Evolutionary conservation across 53 echinoderm and acorn worm genomes (phyloP).

Genomic region (Stichopus horrens): DNA sequence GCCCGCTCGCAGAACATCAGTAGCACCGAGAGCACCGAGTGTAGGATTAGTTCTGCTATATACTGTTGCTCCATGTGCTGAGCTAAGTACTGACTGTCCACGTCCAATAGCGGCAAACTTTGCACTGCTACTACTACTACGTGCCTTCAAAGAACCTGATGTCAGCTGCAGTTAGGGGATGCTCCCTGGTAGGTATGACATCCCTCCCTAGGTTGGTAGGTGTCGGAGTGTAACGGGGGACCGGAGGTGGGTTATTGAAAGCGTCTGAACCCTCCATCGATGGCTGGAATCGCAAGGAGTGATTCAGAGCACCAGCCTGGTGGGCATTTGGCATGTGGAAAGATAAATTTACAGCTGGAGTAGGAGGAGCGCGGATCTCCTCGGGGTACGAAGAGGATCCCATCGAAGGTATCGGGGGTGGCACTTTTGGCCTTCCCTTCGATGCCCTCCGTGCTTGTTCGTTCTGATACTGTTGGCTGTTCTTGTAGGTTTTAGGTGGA

Average conservation of each 20-base stretch:
- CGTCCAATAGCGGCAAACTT: not conserved
- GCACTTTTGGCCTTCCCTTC: conserved; percentile 1
- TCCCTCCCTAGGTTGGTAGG: conserved; percentile 27
- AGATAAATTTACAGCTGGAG: conserved; percentile 51
- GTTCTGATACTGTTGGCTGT: conserved; percentile 44
- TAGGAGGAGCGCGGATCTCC: conserved; percentile 53
- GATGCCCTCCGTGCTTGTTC: conserved; percentile 30
- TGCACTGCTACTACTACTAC: conserved; percentile 5
- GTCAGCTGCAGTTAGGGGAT: conserved; percentile 56
- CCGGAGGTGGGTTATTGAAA: not conserved
- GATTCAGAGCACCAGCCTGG: not conserved
- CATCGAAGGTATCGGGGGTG: conserved; percentile 56
- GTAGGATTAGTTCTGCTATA: no score
- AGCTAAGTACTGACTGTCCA: not conserved
- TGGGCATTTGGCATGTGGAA: conserved; percentile 42
- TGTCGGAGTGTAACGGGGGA: not conserved
- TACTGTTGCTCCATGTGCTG: not conserved
- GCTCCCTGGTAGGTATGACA: conserved; percentile 9
- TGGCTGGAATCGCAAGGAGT: not conserved
- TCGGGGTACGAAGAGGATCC: conserved; percentile 13
- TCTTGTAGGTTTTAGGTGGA: conserved; percentile 54
- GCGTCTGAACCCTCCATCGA: not conserved
- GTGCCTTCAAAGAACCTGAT: conserved; percentile 63
- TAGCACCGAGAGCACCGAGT: no score
- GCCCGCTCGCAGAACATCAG: no score